These are phyloP conservation scores for Seira sanloemensis DNA, from an alignment of 2,888 invertebrate species.

Conservation along the genomic window DNA sequence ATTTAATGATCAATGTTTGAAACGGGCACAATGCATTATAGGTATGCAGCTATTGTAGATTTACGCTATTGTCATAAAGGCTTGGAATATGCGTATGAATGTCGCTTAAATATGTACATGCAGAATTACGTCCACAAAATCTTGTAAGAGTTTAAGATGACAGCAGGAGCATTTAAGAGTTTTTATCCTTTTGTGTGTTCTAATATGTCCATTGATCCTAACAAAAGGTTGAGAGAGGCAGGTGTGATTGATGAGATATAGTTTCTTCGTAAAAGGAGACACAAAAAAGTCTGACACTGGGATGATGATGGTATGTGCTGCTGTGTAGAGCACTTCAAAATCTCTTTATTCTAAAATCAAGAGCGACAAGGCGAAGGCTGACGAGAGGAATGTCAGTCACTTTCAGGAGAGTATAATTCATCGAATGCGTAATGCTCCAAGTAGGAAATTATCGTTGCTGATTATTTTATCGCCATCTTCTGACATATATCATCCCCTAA, in stretches of 20 bases:
- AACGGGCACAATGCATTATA: too few relatives aligned
- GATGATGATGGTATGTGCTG: neutral
- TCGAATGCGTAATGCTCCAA: too few relatives aligned
- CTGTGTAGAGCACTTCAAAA: slow-evolving; percentile 4
- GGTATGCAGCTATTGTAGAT: too few relatives aligned
- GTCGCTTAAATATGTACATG: too few relatives aligned
- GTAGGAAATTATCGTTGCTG: slow-evolving; percentile 54
- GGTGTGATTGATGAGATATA: slow-evolving; percentile 59
- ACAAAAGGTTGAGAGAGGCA: neutral
- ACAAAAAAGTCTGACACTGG: neutral
- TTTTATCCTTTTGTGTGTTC: too few relatives aligned
- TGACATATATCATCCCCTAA: slow-evolving; percentile 47
- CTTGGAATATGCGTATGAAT: too few relatives aligned
- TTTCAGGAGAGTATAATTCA: too few relatives aligned
- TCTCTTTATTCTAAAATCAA: slow-evolving; percentile 39
- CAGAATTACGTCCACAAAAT: too few relatives aligned
- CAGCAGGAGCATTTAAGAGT: too few relatives aligned
- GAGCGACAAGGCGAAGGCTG: slow-evolving; percentile 62
- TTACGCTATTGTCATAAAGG: too few relatives aligned
- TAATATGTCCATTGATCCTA: slow-evolving; percentile 28
- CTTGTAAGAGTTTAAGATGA: too few relatives aligned
- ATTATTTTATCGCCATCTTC: slow-evolving; percentile 47
- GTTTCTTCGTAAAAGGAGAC: slow-evolving; percentile 20
- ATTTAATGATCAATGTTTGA: too few relatives aligned
- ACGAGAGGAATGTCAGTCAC: slow-evolving; percentile 57